Evolutionary conservation across 2,888 invertebrate species (phyloP).

Genomic region (Kuschelorhynchus macadamiae): DNA sequence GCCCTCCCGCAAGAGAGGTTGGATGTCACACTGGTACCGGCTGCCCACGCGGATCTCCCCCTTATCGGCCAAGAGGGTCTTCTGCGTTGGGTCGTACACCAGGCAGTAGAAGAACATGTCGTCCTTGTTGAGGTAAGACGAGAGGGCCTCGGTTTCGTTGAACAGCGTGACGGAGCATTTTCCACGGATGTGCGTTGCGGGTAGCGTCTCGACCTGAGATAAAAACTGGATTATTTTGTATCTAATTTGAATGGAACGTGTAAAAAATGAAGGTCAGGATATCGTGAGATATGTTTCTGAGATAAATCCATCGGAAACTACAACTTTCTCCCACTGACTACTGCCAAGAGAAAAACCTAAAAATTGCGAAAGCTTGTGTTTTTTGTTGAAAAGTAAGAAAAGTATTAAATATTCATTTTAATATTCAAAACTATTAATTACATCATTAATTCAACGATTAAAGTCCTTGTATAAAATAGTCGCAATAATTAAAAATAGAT

Average conservation of each 20-base stretch:
- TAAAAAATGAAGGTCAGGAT: not conserved
- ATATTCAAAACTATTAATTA: too few relatives aligned
- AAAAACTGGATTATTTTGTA: slow-evolving; percentile 2
- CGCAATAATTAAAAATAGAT: too few relatives aligned
- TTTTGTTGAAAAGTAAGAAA: too few relatives aligned
- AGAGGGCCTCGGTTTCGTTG: slow-evolving; percentile 98
- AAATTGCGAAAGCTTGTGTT: too few relatives aligned
- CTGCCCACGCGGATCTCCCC: slow-evolving; percentile 83
- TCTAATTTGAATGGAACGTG: not conserved
- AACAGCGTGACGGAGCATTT: slow-evolving; percentile 99
- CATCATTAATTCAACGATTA: too few relatives aligned
- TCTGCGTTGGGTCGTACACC: slow-evolving; percentile 99
- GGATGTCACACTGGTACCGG: slow-evolving; percentile 93
- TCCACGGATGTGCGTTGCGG: slow-evolving; percentile 98
- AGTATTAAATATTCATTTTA: too few relatives aligned
- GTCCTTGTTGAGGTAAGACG: slow-evolving; percentile 96
- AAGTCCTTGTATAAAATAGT: too few relatives aligned
- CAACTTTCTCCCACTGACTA: too few relatives aligned
- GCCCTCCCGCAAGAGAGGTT: slow-evolving; percentile 84
- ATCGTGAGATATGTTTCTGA: too few relatives aligned
- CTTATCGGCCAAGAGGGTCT: slow-evolving; percentile 98
- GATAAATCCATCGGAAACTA: too few relatives aligned
- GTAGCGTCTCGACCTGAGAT: slow-evolving; percentile 93
- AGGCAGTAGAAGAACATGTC: slow-evolving; percentile 99
- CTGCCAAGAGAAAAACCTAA: too few relatives aligned